phyloP scores from a whole-genome alignment of 2,888 invertebrate genomes.

The Lagria hirta region DNA sequence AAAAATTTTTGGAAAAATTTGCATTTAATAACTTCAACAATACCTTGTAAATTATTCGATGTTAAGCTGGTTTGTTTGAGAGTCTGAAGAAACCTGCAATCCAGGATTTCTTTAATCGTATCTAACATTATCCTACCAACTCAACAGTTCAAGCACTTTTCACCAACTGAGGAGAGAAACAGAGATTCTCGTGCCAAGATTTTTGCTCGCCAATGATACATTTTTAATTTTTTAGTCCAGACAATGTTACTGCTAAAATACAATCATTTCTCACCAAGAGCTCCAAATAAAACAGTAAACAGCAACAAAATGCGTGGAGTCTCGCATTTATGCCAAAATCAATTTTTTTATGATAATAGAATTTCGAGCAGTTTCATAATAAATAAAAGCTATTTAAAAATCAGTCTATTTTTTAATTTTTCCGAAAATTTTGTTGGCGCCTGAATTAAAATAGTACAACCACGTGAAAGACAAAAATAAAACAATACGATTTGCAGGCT shows the following conservation, averaged over 20 bases:
- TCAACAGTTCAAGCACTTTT: constrained; percentile 29
- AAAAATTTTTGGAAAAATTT: constrained; percentile 2
- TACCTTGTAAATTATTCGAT: constrained; percentile 11
- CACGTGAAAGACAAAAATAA: constrained; percentile 27
- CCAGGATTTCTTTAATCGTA: constrained; percentile 47
- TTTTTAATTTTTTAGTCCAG: too few species aligned
- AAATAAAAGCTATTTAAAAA: too few species aligned
- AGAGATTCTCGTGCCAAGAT: too few species aligned
- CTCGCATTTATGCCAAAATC: constrained; percentile 9
- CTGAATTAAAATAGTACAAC: constrained; percentile 20
- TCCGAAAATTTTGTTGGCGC: constrained; percentile 17
- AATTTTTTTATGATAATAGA: constrained; percentile 4
- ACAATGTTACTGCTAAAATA: too few species aligned
- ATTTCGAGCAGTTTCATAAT: too few species aligned
- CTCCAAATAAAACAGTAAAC: too few species aligned
- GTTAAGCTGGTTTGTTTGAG: constrained; percentile 13
- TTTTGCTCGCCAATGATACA: too few species aligned
- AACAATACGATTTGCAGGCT: constrained; percentile 21
- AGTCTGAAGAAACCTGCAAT: constrained; percentile 43
- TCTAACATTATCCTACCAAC: constrained; percentile 49
- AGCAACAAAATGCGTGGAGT: constrained; percentile 12
- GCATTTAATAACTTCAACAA: background rate
- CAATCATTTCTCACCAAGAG: too few species aligned
- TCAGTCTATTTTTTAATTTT: constrained; percentile 3
- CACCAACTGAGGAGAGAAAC: constrained; percentile 21